Evolutionary conservation across 2,113 vertebrate species (phyloP), one percentile per base, ranked within the genome.

Genomic region (Halichoerus grypus): DNA sequence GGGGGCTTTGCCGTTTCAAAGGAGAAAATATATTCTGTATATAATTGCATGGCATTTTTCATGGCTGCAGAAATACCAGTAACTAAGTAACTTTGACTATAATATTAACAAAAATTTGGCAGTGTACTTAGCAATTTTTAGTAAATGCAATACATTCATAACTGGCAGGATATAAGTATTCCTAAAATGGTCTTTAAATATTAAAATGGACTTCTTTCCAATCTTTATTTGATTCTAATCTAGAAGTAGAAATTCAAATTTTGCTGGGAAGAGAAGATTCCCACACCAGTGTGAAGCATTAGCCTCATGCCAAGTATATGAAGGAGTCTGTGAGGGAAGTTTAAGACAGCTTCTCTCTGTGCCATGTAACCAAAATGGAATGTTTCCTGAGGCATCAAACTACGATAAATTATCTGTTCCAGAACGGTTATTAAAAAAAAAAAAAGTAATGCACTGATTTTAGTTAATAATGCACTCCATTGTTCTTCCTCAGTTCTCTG

Each of bases 91-190:
- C 63, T 92, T 76, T 89, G 63, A 92, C 88, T 91, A 90, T 86
- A 88, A 72, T 81, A 91, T 91, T 97, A 91, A 76, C 28, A 86
- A 97, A 96, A 63, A 4, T 16, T 53, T 92, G 88, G 42, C 76
- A 96, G 63, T 0, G 31, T 10, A 61, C 24, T 89, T 79, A 87
- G 16, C 19, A 80, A 91, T 63, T 76, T 95, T 96, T 59, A 80
- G 42, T 65, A 53, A 49, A 71, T 24, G 46, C n/a, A 83, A 92
- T 49, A 46, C 2, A 61, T 42, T 90, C 19, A 67, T 63, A 97
- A 80, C 42, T 46, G 28, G 49, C 22, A 46, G 46, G 46, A 46
- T 46, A 33, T n/a, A 67, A 67, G 55, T 72, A 83, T 67, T 84
- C 16, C 51, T 88, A 57, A 85, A 80, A 39, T 76, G 18, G 5